Conservation (phyloP, 2,888 invertebrate species). For the Stenchaetothrips biformis region DNA sequence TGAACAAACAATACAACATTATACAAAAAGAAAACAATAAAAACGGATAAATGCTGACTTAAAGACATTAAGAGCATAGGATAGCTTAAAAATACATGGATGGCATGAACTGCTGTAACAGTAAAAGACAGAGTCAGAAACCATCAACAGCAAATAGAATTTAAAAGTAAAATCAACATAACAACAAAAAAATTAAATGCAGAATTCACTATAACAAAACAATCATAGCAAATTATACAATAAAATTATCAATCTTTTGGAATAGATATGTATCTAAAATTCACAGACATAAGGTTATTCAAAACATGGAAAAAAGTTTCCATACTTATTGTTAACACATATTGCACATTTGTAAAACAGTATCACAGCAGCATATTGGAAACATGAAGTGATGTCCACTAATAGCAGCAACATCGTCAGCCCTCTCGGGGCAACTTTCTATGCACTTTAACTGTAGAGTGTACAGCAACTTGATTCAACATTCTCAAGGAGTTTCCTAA, state of each 20-base stretch:
- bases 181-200: background rate
- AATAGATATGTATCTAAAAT: conserved; percentile 13
- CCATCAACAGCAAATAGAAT: background rate
- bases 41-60: background rate
- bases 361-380: conserved; percentile 19
- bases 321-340: conserved; percentile 13
- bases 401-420: background rate
- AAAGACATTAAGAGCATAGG: no score
- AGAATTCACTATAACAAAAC: background rate
- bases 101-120: no score
- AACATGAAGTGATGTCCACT: conserved; percentile 2
- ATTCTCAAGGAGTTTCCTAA: background rate
- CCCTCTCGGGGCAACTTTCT: background rate
- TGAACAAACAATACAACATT: background rate
- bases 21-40: background rate
- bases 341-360: conserved; percentile 5
- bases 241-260: conserved; percentile 24
- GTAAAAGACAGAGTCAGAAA: no score
- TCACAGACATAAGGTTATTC: background rate
- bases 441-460: background rate
- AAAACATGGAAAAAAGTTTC: conserved; percentile 3
- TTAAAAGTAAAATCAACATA: background rate
- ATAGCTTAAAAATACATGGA: no score
- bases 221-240: background rate
- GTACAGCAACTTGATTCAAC: background rate